phyloP scores from a whole-genome alignment of 2,888 invertebrate species.

The Thecocarcelia acutangulata region DNA sequence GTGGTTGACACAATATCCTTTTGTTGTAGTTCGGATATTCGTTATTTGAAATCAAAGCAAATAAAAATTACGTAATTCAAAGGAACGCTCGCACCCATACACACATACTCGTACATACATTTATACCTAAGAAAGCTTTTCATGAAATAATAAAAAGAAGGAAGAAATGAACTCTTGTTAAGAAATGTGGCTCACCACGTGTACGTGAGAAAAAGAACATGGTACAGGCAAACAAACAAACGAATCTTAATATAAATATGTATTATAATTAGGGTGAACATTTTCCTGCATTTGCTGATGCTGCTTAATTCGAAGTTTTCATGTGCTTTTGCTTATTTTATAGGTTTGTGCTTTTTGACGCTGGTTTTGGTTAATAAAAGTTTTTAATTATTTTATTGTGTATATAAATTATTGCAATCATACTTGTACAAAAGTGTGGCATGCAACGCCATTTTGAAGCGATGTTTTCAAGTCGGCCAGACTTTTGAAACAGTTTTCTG shows the following conservation, averaged over 20 bases:
- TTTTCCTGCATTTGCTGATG: too few relatives aligned
- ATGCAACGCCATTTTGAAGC: too few relatives aligned
- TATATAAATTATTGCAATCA: too few relatives aligned
- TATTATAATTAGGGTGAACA: too few relatives aligned
- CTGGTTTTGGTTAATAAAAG: too few relatives aligned
- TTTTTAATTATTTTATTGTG: too few relatives aligned
- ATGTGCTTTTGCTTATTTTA: too few relatives aligned
- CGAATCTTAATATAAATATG: not conserved
- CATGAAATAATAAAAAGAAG: conserved; percentile 5
- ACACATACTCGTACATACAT: not conserved
- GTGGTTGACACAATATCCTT: conserved; percentile 55
- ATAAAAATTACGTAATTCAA: conserved; percentile 43
- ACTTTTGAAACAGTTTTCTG: too few relatives aligned
- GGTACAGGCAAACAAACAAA: conserved; percentile 6
- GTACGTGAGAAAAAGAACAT: conserved; percentile 7
- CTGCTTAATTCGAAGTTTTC: too few relatives aligned
- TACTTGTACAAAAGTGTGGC: too few relatives aligned
- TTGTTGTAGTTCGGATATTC: conserved; percentile 7
- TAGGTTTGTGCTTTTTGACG: too few relatives aligned
- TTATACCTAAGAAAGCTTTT: not conserved
- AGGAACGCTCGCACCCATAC: not conserved
- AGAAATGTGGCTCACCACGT: conserved; percentile 25
- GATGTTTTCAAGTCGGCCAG: too few relatives aligned
- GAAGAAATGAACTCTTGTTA: conserved; percentile 15
- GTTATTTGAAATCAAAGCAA: not conserved